Conservation (phyloP, 2,113 vertebrate genomes). For the Sminthopsis crassicaudata region DNA sequence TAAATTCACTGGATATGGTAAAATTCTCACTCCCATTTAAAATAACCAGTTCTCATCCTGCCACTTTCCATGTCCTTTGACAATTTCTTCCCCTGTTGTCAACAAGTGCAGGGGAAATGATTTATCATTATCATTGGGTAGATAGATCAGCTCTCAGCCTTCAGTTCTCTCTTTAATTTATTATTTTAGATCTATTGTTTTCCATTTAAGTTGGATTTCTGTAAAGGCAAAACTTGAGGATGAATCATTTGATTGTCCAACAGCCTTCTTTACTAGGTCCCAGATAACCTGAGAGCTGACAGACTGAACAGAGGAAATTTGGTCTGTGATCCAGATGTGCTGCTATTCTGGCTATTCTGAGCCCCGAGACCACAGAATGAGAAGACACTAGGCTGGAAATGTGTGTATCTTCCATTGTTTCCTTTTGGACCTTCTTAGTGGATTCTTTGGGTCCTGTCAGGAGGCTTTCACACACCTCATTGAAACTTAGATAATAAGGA, state of each 20-base stretch:
- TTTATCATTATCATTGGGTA: not conserved
- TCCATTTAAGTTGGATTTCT: not conserved
- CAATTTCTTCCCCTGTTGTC: not conserved
- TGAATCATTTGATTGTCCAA: not conserved
- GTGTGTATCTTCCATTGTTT: not conserved
- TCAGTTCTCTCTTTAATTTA: not conserved
- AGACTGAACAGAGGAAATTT: not conserved
- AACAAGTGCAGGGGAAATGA: not conserved
- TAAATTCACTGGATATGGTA: not conserved
- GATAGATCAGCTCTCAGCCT: not conserved
- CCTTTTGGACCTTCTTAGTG: not conserved
- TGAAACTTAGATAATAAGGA: not conserved
- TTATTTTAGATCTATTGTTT: not conserved
- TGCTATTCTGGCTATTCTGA: not conserved
- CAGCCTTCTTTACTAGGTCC: not conserved
- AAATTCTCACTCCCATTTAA: not conserved
- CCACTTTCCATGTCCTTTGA: not conserved
- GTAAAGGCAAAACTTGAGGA: not conserved
- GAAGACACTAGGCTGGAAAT: not conserved
- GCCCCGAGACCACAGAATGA: not conserved
- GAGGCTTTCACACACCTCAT: not conserved
- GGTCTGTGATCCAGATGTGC: not conserved
- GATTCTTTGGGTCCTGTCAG: not conserved
- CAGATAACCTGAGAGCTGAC: not conserved
- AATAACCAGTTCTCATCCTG: not conserved